These are phyloP conservation scores for Oncorhynchus tshawytscha DNA, from an alignment of 2,113 vertebrate species.

Conservation along the genomic window DNA sequence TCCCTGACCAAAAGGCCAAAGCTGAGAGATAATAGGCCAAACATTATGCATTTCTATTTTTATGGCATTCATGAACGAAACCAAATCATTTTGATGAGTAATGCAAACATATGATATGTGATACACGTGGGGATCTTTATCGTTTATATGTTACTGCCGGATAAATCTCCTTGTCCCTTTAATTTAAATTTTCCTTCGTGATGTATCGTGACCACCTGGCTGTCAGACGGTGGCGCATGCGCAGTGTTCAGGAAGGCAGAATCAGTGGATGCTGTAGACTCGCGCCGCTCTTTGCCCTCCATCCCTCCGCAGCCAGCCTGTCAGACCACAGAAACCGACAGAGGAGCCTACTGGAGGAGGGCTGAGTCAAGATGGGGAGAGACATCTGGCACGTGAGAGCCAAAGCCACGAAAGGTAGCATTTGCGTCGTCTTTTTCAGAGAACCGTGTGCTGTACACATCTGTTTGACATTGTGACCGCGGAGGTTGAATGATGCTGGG, in stretches of 20 bases:
- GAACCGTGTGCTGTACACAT: background rate
- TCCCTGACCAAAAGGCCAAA: background rate
- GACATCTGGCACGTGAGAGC: conserved; percentile 13
- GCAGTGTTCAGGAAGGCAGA: conserved; percentile 65
- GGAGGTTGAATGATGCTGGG: conserved; percentile 67
- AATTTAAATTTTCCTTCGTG: conserved; percentile 71
- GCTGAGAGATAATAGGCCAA: background rate
- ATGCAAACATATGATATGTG: background rate
- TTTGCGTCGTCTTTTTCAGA: background rate
- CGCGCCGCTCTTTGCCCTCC: conserved; percentile 68
- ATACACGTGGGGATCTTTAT: background rate
- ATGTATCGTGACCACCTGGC: conserved; percentile 76
- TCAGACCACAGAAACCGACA: conserved; percentile 40
- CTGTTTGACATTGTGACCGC: conserved; percentile 72
- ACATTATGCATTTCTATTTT: background rate
- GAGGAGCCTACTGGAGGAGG: conserved; percentile 24
- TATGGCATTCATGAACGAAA: background rate
- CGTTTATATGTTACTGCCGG: conserved; percentile 34
- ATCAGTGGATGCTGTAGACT: conserved; percentile 60
- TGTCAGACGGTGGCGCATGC: conserved; percentile 71
- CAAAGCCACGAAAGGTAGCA: conserved; percentile 51
- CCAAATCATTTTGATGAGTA: background rate
- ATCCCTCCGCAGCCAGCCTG: conserved; percentile 53
- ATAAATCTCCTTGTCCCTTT: conserved; percentile 68
- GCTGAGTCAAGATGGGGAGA: conserved; percentile 59